A percentile compares a stretch with the other conserved stretches of the same genome.
These are phyloP conservation scores for Tachina lurida DNA, from an alignment of 2,888 invertebrate species.

Conservation along the genomic window DNA sequence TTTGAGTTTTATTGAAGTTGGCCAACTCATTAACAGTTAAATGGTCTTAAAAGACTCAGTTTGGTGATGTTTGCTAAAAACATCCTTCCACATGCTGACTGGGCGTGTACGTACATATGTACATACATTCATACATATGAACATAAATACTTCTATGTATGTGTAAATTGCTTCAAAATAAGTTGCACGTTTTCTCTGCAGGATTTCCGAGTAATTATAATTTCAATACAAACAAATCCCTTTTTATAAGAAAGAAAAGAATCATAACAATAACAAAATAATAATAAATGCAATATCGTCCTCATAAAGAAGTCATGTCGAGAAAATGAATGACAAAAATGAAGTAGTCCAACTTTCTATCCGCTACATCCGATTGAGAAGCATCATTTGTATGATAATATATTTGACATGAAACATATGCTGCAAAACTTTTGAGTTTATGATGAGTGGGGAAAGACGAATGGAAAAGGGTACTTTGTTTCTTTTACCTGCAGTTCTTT, in stretches of 20 bases:
- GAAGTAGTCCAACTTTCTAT: constrained; percentile 33
- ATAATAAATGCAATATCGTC: constrained; percentile 44
- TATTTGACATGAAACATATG: not conserved
- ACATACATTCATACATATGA: not conserved
- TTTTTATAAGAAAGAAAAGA: constrained; percentile 23
- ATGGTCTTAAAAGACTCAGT: too few relatives aligned
- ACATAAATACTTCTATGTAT: not conserved
- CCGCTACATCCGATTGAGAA: not conserved
- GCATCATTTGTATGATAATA: not conserved
- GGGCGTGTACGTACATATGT: too few relatives aligned
- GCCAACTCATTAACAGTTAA: too few relatives aligned
- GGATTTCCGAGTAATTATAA: constrained; percentile 66
- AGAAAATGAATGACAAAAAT: constrained; percentile 55
- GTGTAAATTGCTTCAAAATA: constrained; percentile 15
- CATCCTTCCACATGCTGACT: too few relatives aligned
- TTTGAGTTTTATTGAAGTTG: too few relatives aligned
- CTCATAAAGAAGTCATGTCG: constrained; percentile 58
- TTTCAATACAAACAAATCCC: constrained; percentile 58
- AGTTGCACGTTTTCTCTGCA: constrained; percentile 61
- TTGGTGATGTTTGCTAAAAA: too few relatives aligned
- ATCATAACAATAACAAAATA: not conserved
- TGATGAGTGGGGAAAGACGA: too few relatives aligned
- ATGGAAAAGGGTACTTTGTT: too few relatives aligned
- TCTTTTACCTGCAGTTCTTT: too few relatives aligned
- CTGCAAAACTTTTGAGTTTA: too few relatives aligned